These are phyloP conservation scores for Ancistrus triradiatus DNA, from an alignment of 2,113 vertebrate species.

Conservation along the genomic window DNA sequence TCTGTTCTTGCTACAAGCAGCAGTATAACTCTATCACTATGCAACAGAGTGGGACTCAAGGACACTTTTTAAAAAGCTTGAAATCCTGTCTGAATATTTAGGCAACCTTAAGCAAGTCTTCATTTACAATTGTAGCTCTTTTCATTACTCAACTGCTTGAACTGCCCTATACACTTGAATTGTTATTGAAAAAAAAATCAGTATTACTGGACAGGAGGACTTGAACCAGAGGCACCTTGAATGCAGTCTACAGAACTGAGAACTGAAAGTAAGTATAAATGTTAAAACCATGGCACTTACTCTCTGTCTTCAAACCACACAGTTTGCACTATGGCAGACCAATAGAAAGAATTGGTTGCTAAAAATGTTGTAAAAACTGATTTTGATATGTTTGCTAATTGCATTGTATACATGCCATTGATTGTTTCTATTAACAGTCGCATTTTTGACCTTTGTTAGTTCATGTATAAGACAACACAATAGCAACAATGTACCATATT, in stretches of 20 bases:
- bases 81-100: conserved; percentile 38
- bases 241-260: conserved; percentile 68
- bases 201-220: conserved; percentile 74
- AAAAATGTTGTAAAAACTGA: conserved; percentile 88
- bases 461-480: conserved; percentile 74
- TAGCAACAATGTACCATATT: conserved; percentile 73
- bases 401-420: conserved; percentile 87
- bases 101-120: conserved; percentile 44
- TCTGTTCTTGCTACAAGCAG: conserved; percentile 33
- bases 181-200: conserved; percentile 75
- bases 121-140: conserved; percentile 55
- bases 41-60: conserved; percentile 60
- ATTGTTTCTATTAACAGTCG: conserved; percentile 85
- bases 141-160: conserved; percentile 60
- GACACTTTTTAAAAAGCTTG: conserved; percentile 55
- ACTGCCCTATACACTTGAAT: conserved; percentile 85
- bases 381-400: conserved; percentile 88
- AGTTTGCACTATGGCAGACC: conserved; percentile 89
- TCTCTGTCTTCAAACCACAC: conserved; percentile 77
- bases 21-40: too few species aligned
- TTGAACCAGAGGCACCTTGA: conserved; percentile 73
- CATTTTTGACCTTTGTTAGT: conserved; percentile 85
- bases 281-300: conserved; percentile 62
- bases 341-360: conserved; percentile 85
- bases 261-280: conserved; percentile 51